Base-by-base conservation (phyloP, 2,113 vertebrate species). In the Leucopsar rothschildi region DNA sequence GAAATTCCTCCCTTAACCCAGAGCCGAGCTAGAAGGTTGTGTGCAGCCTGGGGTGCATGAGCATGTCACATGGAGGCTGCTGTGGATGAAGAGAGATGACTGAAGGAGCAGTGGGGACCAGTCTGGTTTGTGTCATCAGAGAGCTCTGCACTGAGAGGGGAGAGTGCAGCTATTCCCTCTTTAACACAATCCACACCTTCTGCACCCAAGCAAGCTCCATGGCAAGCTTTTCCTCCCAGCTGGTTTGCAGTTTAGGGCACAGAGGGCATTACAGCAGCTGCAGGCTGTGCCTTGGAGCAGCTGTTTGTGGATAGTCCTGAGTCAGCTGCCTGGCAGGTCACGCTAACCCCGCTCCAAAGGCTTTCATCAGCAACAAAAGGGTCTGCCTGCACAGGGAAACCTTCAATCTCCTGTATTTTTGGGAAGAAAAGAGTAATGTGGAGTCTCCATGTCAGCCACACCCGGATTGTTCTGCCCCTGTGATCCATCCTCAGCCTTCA, bases 281-380 rank as follows among this genome's bases (percentile, higher is more conserved):
- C 80, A 24, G 12, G 0, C 60, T 33, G 7, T 17, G 21, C 35
- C 70, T 50, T 70, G 69, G 65, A 86, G 17, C 7, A 0, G 15
- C 49, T 78, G 39, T 15, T 59, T 35, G 64, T 6, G n/a, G 52
- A 27, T 13, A 42, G 53, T 31, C 65, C 80, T 25, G 56, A 53
- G 33, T 64, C 91, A 93, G 83, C 81, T 60, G 59, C 86, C 63
- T 88, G 80, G 50, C 79, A 82, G 91, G 88, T 92, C 95, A 82
- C 16, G 0, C 65, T 70, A 39, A 84, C 77, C 68, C 35, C 0
- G 1, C 76, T 90, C 60, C 6, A 0, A 29, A 57, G 68, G 39
- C 78, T 55, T 8, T 9, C 52, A n/a, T 10, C 60, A 68, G 72
- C 61, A 40, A 9, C 65, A 64, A 40, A 35, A 59, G 20, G 52